These are phyloP conservation scores for Meteorus cinctellus DNA, from an alignment of 2,888 invertebrate species.

Conservation along the genomic window DNA sequence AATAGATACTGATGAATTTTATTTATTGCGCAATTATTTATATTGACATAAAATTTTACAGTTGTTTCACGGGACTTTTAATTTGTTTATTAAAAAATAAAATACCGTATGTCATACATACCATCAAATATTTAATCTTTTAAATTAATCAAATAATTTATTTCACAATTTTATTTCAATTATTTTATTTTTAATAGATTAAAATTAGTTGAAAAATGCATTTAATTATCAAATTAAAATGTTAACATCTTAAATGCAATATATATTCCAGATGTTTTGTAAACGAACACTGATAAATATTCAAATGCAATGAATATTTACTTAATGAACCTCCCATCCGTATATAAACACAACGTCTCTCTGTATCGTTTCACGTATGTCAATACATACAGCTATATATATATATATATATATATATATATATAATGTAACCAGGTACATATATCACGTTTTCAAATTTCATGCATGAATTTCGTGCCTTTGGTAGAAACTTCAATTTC, in stretches of 20 bases:
- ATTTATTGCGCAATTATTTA: not conserved
- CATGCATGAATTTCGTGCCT: constrained; percentile 40
- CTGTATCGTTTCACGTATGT: constrained; percentile 32
- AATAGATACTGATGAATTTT: not conserved
- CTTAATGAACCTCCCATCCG: not conserved
- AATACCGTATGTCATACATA: too few relatives aligned
- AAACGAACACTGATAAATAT: not conserved
- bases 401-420: not conserved
- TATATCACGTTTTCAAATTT: constrained; percentile 35
- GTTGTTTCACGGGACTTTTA: too few relatives aligned
- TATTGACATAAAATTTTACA: too few relatives aligned
- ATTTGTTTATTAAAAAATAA: too few relatives aligned
- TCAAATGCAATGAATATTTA: constrained; percentile 4
- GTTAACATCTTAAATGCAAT: too few relatives aligned
- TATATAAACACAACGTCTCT: constrained; percentile 8
- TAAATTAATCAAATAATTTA: not conserved
- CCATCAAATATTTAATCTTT: not conserved
- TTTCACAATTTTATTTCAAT: not conserved
- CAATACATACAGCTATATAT: not conserved
- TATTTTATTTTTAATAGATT: not conserved
- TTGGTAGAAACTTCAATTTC: constrained; percentile 22
- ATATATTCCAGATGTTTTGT: not conserved
- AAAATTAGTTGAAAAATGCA: not conserved
- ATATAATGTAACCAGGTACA: not conserved
- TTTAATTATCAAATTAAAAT: too few relatives aligned